A percentile compares a stretch with the other conserved stretches of the same genome.
These are phyloP conservation scores for Sepioteuthis lessoniana DNA, from an alignment of 2,888 invertebrate species.

Conservation along the genomic window DNA sequence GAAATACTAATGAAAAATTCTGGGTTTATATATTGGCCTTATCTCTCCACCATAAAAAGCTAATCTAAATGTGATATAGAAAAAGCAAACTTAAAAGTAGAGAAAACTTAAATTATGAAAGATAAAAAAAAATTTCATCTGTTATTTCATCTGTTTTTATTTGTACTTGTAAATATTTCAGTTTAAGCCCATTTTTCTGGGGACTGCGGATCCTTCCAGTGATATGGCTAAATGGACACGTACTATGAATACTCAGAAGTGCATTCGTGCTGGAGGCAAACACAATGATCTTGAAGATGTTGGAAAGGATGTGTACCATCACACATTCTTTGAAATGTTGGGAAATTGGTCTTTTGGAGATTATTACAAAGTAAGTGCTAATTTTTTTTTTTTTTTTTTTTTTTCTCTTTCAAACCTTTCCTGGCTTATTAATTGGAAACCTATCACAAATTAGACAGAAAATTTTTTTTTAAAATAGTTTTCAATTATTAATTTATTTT, in stretches of 20 bases:
- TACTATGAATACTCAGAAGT: slow-evolving; percentile 97
- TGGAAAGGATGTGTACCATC: slow-evolving; percentile 99
- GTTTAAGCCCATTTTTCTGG: slow-evolving; percentile 98
- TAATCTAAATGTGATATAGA: no score
- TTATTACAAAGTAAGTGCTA: slow-evolving; percentile 87
- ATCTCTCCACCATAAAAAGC: no score
- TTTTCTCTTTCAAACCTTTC: not conserved
- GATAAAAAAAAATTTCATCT: no score
- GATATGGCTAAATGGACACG: slow-evolving; percentile 91
- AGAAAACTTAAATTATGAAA: no score
- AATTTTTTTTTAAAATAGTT: no score
- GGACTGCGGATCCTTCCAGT: slow-evolving; percentile 95
- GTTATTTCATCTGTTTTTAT: not conserved
- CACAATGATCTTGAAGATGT: slow-evolving; percentile 99
- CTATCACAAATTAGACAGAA: no score
- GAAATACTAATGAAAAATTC: no score
- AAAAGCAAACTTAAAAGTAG: no score
- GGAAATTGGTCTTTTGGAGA: slow-evolving; percentile 99
- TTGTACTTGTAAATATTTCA: slow-evolving; percentile 71
- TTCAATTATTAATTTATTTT: no score
- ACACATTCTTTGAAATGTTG: slow-evolving; percentile 99
- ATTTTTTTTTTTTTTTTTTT: not conserved
- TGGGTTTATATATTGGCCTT: no score
- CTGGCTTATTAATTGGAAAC: no score
- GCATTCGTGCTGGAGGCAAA: slow-evolving; percentile 98